Percentiles rank a stretch among this genome's conserved stretches.
These are phyloP conservation scores for Phaethornis superciliosus DNA, from an alignment of 2,113 vertebrate genomes.

Conservation along the genomic window DNA sequence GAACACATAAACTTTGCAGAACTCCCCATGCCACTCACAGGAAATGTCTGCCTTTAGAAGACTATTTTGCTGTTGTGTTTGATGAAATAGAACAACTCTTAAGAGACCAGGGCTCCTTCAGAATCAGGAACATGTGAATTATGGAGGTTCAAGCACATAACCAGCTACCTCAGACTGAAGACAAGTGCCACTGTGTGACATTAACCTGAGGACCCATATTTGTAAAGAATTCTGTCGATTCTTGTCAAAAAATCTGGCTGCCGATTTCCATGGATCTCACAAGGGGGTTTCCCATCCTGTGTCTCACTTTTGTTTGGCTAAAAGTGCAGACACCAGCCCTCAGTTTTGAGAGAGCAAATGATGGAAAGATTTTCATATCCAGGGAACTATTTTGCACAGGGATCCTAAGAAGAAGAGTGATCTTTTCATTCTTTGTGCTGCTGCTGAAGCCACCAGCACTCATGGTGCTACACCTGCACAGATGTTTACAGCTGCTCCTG, in stretches of 20 bases:
- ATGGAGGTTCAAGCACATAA: not conserved
- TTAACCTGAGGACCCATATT: not conserved
- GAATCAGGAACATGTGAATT: not conserved
- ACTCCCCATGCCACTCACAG: fast-evolving
- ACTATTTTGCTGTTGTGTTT: not conserved
- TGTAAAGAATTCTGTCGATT: not conserved
- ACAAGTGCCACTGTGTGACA: not conserved
- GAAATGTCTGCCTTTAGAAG: not conserved
- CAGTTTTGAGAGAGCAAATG: not conserved
- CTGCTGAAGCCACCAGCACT: not conserved
- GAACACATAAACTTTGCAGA: not conserved
- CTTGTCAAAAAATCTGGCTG: not conserved
- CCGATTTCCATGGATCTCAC: not conserved
- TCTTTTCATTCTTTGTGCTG: not conserved
- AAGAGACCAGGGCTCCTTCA: not conserved
- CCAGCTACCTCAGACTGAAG: not conserved
- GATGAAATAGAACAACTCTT: not conserved
- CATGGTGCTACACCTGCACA: not conserved
- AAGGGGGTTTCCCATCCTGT: not conserved
- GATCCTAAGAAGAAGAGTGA: not conserved
- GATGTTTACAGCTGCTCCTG: not conserved
- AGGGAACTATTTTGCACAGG: not conserved
- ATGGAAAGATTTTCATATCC: not conserved
- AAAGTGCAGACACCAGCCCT: fast-evolving
- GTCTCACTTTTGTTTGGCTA: not conserved